Evolutionary conservation across 2,113 vertebrate genomes (phyloP), one percentile per base, ranked within the genome.

Genomic region (Ahaetulla prasina): DNA sequence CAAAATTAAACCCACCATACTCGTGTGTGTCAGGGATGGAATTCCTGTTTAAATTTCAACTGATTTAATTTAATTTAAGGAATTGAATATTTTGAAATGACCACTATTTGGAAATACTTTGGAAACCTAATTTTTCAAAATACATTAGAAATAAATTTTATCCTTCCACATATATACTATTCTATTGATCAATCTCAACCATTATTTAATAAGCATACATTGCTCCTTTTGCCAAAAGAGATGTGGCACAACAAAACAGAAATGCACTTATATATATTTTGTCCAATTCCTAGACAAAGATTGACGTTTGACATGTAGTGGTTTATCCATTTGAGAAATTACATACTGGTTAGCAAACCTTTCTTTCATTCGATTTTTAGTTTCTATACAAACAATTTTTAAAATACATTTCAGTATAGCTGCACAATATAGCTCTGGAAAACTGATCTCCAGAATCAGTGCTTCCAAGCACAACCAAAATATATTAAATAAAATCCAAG

Each of bases 381-480:
- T 95, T 95, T 96, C 96, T 94, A 86, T 97, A 97, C 97, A 97
- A 96, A 98, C 97, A 97, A 96, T 94, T 96, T 97, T 97, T 98
- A 97, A 97, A 97, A 96, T 95, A 96, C 94, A 94, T 95, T 96
- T 95, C 94, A 97, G 96, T 96, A 97, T 97, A 98, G 97, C 97
- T 98, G 98, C 98, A 97, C 97, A 91, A 89, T 45, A 96, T 94
- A 94, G 95, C 93, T 97, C 96, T 91, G 90, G 97, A 97, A 97
- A 97, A 97, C 96, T 96, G 96, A 96, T 97, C 96, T 95, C 95
- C 96, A 93, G 94, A 94, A 96, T 96, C 95, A n/a, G 93, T 94
- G 94, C 97, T 97, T 96, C 95, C 96, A 95, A 94, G 95, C 95
- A 95, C 93, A 93, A 96, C 96, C 97, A 97, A 97, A 97, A 97